Base-by-base conservation (phyloP, 2,888 invertebrate species). In the Apamea epomidion region DNA sequence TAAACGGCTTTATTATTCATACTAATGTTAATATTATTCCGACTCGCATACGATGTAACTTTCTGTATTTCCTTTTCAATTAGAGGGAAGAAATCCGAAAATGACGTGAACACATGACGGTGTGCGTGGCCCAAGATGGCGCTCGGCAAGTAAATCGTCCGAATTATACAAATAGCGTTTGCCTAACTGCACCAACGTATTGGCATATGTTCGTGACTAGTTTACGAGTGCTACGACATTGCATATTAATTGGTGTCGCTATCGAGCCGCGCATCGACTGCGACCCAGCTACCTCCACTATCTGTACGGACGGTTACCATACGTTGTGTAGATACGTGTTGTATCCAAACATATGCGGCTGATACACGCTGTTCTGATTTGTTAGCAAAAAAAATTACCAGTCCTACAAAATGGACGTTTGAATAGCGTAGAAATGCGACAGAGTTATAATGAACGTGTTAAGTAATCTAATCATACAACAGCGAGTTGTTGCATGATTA, bases 121-220 rank as follows among this genome's bases (percentile, higher is more conserved):
- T 88, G 78, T 77, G 78, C 74, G 81, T 79, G 71, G 70, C 37
- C 81, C 88, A 90, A 92, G 91, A 91, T 90, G 91, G 90, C 90
- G 90, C 83, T 87, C 76, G 71, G 85, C 90, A 92, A 92, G 93
- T 94, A 95, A 95, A 95, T 93, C 93, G 94, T 93, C 95, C 93
- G 91, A 95, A 95, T 95, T 94, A 95, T 95, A 96, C 96, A 96
- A 96, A 96, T 95, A 94, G 95, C 94, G 92, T 93, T 92, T 94
- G 94, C 94, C 95, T 95, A 95, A 96, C 95, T 95, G 95, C 94
- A 94, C 93, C 93, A 93, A 93, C 94, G 95, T 96, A 96, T 97
- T 95, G 96, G 96, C 96, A 96, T 97, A 95, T 96, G 96, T 96
- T 96, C 96, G 96, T 96, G 97, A 96, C 95, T 96, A 94, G 96